Base-by-base conservation (phyloP, 2,888 invertebrate genomes). In the Trichacis sp. region DNA sequence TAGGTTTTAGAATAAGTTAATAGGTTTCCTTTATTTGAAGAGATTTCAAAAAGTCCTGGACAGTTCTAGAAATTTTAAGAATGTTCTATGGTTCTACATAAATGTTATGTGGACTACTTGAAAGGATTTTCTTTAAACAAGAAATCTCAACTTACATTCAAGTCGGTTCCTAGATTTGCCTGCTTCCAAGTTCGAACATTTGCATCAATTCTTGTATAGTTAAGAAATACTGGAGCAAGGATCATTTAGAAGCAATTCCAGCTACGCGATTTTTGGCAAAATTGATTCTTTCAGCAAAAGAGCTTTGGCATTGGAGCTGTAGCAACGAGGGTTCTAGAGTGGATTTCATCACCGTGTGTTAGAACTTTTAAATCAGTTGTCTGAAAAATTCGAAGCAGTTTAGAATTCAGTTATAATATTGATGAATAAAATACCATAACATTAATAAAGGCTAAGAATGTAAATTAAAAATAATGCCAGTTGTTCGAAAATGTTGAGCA, bases 161-260 rank as follows among this genome's bases (percentile, higher is more conserved):
- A 4, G 96, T 97, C 45, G 97, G 96, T 83, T 99, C 98, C 95
- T 96, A 96, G 75, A 96, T 91, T 71, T 92, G 90, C 70, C 92
- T 88, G 56, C 89, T 89, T 40, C 90, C 88, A 47, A 94, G 86
- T 75, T 91, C 90, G 24, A 90, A 88, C 76, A 89, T 81, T 79
- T 93, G 92, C 78, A 94, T 89, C 40, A 98, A 87, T 74, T 94
- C 93, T 80, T 98, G 95, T 36, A 98, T 94, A 46, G 95, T 96
- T 76, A 93, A 91, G 86, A 99, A 73, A 99, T 92, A 45, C 97
- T 97, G 89, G 95, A 93, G n/a, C 92, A 89, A 0, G 93, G 90
- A 76, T 95, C 92, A 64, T 88, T 89, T 64, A 98, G 86, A 72
- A 93, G 91, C 54, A 97, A 89, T 80, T 96, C 93, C 51, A 96